These are phyloP conservation scores for Pteromalus puparum DNA, from an alignment of 1,140 invertebrate genomes.

Conservation along the genomic window DNA sequence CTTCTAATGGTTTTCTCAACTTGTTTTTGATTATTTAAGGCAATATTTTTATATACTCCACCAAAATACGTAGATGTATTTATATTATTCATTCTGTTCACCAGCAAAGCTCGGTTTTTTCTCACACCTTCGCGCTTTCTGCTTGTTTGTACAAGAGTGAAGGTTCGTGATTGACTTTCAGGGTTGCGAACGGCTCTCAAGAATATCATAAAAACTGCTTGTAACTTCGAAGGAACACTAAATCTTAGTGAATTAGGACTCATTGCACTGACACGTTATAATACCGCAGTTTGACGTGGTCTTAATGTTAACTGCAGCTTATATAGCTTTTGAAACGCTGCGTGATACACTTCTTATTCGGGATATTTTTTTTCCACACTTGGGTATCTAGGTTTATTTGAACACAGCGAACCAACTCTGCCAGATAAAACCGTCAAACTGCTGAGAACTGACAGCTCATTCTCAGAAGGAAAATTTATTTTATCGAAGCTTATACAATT, in stretches of 20 bases:
- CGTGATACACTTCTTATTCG: neutral
- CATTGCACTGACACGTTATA: neutral
- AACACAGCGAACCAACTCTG: neutral
- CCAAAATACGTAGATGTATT: neutral
- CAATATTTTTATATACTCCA: too few relatives aligned
- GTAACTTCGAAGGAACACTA: neutral
- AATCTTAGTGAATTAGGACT: neutral
- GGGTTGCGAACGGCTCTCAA: neutral
- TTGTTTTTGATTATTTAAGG: too few relatives aligned
- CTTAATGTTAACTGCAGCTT: neutral
- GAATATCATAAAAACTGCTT: neutral
- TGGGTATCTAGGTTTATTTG: neutral
- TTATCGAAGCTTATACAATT: too few relatives aligned
- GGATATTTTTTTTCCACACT: neutral
- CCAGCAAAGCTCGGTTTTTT: neutral
- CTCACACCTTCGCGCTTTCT: neutral
- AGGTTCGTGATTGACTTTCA: neutral
- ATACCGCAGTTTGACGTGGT: neutral
- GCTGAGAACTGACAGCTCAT: too few relatives aligned
- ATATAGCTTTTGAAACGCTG: neutral
- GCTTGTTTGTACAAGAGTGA: neutral
- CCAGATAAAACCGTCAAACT: too few relatives aligned
- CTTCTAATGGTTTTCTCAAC: too few relatives aligned
- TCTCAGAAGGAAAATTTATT: too few relatives aligned
- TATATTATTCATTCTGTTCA: neutral